Conservation (phyloP, 2,888 invertebrate genomes). For the Patella pellucida region DNA sequence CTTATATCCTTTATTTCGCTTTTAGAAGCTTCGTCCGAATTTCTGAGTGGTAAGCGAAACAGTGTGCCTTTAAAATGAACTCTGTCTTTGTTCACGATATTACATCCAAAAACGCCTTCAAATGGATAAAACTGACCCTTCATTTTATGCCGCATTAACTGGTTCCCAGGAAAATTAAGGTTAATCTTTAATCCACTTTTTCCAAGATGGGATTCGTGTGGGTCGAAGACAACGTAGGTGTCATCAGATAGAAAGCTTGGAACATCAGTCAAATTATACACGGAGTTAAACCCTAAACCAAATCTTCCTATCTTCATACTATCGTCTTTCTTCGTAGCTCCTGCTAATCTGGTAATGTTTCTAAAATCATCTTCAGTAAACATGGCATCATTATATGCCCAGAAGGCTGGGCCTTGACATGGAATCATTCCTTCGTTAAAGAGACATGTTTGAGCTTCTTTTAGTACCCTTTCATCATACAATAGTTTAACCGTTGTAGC, state of each 20-base stretch:
- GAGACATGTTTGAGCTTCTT: constrained; percentile 39
- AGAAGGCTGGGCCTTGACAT: constrained; percentile 61
- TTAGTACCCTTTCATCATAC: constrained; percentile 56
- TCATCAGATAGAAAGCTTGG: constrained; percentile 64
- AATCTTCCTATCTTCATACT: constrained; percentile 60
- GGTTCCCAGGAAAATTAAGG: not conserved
- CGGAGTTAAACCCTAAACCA: constrained; percentile 66
- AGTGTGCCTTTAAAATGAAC: constrained; percentile 55
- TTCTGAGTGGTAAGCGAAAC: constrained; percentile 57
- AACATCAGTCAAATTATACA: constrained; percentile 67
- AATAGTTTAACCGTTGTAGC: constrained; percentile 57
- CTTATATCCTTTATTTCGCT: not conserved
- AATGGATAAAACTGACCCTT: constrained; percentile 57
- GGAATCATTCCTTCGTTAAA: constrained; percentile 51
- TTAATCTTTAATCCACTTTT: not conserved
- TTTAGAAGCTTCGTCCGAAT: not conserved
- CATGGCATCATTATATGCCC: constrained; percentile 58
- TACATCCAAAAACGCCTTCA: constrained; percentile 52
- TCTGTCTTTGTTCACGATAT: constrained; percentile 22
- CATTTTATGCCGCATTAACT: constrained; percentile 18
- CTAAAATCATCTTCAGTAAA: constrained; percentile 57
- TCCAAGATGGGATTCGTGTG: constrained; percentile 43
- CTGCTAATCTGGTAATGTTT: constrained; percentile 56
- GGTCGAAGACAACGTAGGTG: constrained; percentile 66
- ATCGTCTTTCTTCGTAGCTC: constrained; percentile 55